Evolutionary conservation across 2,888 invertebrate species (phyloP).

Genomic region (Halictus ligatus): DNA sequence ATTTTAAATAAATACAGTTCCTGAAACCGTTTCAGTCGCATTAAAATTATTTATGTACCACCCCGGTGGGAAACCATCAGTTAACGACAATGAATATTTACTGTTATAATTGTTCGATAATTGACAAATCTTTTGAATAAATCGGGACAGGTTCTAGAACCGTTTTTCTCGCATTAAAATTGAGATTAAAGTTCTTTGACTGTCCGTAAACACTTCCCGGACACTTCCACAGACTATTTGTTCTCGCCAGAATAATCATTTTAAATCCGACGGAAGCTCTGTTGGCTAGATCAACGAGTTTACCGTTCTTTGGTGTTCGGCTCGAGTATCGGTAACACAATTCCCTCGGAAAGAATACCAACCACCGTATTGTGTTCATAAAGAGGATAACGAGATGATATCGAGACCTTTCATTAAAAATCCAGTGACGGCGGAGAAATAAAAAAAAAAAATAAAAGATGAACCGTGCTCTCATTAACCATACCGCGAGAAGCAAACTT

Average conservation of each 20-base stretch:
- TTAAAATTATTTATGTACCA: no score
- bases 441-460: neutral
- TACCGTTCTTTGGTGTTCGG: neutral
- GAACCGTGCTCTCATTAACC: neutral
- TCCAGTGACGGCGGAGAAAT: neutral
- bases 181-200: neutral
- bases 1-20: no score
- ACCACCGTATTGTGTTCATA: neutral
- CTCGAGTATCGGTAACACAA: neutral
- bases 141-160: neutral
- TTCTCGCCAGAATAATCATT: neutral
- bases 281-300: neutral
- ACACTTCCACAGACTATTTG: neutral
- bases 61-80: no score
- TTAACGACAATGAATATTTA: no score
- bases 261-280: neutral
- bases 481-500: neutral
- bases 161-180: neutral
- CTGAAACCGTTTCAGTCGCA: no score
- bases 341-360: no score
- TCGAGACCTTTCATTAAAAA: conserved; percentile 10
- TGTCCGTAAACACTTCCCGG: neutral
- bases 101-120: no score
- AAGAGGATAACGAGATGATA: conserved; percentile 2
- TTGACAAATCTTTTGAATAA: no score